Conservation (phyloP, 2,888 invertebrate species). For the Pharmacophagus antenor region DNA sequence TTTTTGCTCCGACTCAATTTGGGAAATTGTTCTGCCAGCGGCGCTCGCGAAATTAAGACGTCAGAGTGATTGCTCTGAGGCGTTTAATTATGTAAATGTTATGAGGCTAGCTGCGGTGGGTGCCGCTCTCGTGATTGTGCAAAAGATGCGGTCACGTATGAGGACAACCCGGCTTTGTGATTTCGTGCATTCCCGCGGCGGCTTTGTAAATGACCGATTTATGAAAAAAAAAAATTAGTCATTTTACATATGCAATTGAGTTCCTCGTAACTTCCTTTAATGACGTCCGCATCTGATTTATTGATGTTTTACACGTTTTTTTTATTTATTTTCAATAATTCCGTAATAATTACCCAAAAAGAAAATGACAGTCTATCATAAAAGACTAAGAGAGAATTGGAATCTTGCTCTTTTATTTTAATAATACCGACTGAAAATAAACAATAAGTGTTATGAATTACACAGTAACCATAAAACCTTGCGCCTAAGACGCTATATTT, state of each 20-base stretch:
- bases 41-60: conserved; percentile 79
- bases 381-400: neutral
- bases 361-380: no score
- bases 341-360: no score
- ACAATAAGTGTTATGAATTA: neutral
- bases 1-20: conserved; percentile 80
- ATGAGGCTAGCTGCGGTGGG: conserved; percentile 71
- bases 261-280: neutral
- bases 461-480: neutral
- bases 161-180: conserved; percentile 61
- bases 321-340: no score
- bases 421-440: neutral
- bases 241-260: neutral
- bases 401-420: neutral
- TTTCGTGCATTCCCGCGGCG: conserved; percentile 42
- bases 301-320: no score
- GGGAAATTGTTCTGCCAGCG: conserved; percentile 78
- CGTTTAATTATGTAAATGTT: conserved; percentile 81
- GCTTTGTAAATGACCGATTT: conserved; percentile 32
- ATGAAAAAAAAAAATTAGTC: no score
- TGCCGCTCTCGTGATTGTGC: conserved; percentile 64
- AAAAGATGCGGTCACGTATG: conserved; percentile 69
- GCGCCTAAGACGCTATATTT: neutral
- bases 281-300: conserved; percentile 1
- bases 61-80: conserved; percentile 76